Percentiles rank a stretch among this genome's conserved stretches.
Evolutionary conservation across 2,113 vertebrate species (phyloP).

Genomic region (Heloderma charlesbogerti): DNA sequence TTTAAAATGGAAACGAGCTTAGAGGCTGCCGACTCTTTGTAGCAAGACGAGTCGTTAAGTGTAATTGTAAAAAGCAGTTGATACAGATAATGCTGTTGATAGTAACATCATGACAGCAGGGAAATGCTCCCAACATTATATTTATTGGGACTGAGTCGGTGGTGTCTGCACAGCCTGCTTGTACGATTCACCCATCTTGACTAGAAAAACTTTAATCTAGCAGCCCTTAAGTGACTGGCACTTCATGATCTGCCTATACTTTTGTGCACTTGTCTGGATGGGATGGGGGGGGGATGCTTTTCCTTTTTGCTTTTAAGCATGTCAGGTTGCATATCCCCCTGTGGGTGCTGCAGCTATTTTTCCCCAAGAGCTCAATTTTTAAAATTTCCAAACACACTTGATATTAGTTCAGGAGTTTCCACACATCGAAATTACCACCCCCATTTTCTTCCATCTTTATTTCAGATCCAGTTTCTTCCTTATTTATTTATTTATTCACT

Average conservation of each 20-base stretch:
- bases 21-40: constrained; percentile 68
- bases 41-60: constrained; percentile 61
- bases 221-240: constrained; percentile 66
- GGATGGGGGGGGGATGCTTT: constrained; percentile 33
- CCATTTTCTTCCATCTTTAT: constrained; percentile 46
- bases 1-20: constrained; percentile 77
- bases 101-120: constrained; percentile 65
- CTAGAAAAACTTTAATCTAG: constrained; percentile 66
- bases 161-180: constrained; percentile 54
- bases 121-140: constrained; percentile 69
- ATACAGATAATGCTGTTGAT: constrained; percentile 69
- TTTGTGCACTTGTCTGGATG: constrained; percentile 7
- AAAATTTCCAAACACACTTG: constrained; percentile 39
- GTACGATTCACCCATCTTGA: constrained; percentile 64
- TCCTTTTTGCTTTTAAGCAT: constrained; percentile 53
- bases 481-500: neutral
- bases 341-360: constrained; percentile 48
- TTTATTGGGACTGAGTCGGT: constrained; percentile 62
- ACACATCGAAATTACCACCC: constrained; percentile 40
- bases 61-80: constrained; percentile 71
- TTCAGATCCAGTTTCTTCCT: constrained; percentile 59
- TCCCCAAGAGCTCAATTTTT: constrained; percentile 43
- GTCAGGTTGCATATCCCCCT: constrained; percentile 33
- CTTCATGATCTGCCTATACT: constrained; percentile 53
- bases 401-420: constrained; percentile 38